A percentile compares a stretch with the other conserved stretches of the same genome.
phyloP scores from a whole-genome alignment of 2,113 vertebrate species.

The Natator depressus region DNA sequence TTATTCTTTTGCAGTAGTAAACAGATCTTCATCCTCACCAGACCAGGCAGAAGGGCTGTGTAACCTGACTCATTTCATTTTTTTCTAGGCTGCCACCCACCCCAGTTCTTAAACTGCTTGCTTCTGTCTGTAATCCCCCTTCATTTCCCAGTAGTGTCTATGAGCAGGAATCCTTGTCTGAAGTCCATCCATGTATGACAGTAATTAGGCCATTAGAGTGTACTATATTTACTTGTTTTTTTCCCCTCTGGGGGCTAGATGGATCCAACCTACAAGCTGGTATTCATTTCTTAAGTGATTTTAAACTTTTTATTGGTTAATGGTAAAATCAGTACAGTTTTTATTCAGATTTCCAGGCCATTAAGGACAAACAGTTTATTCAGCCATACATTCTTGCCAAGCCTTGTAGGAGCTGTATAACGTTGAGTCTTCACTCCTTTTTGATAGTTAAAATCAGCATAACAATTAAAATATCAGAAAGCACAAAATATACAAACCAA shows the following conservation, averaged over 20 bases:
- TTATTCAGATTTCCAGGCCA: neutral
- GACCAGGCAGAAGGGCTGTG: neutral
- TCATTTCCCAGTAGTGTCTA: neutral
- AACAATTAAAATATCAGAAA: neutral
- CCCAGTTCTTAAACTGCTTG: neutral
- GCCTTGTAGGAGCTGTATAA: neutral
- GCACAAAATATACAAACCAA: neutral
- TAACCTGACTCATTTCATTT: neutral
- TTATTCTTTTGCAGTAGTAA: neutral
- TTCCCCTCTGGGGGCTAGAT: accelerated
- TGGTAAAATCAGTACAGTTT: neutral
- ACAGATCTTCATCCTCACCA: neutral
- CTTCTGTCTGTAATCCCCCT: neutral
- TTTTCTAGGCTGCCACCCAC: neutral
- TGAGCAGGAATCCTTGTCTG: neutral
- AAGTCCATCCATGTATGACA: neutral
- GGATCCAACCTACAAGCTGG: neutral
- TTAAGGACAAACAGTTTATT: neutral
- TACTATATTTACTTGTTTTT: neutral
- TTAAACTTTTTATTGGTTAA: neutral
- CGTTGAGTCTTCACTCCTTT: neutral
- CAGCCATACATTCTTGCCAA: neutral
- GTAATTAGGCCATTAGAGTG: neutral
- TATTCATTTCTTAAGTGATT: neutral
- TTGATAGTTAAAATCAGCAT: neutral